Evolutionary conservation across 2,888 invertebrate species (phyloP), one percentile per base, ranked within the genome.

Genomic region (Candidula unifasciata): DNA sequence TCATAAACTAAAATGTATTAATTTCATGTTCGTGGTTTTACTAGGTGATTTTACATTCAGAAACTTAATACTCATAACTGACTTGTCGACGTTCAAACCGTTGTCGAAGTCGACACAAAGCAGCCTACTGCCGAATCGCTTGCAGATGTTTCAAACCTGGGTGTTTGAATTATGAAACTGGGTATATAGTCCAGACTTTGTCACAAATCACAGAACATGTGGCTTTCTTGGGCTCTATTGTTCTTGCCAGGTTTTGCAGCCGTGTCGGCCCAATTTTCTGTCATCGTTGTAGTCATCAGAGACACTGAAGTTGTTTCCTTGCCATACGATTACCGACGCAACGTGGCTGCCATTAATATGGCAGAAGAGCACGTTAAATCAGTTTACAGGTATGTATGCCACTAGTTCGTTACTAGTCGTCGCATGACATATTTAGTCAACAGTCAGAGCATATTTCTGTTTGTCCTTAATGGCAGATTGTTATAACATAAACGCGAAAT

Each of bases 331-430:
- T 73, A 57, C n/a, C 24, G 35, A 24, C 0, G 44, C 3, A 35
- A 73, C 21, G 35, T 82, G 81, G 60, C 81, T 0, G 81, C 81
- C 37, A 74, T 82, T 37, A 82, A 73, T 30, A 60, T 82, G 35
- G 81, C 81, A 3, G 73, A 82, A 33, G 81, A 71, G 54, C 16
- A 16, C 33, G 30, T 80, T 30, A 71, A 30, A n/a, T 16, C 16
- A 52, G 8, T 57, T 3, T 80, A 80, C 35, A 52, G 71, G 80
- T 80, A 33, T 37, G 16, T n/a, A 54, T n/a, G 18, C 37, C 21
- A n/a, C 52, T 27, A 27, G 24, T 37, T 24, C 21, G 21, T 33
- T 52, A 21, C 27, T 74, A 16, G 18, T 52, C 21, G 21, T 74
- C 24, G 30, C 16, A 18, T n/a, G 37, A 33, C 37, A 16, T 37